Percentiles rank a stretch among this genome's conserved stretches.
phyloP scores from a whole-genome alignment of 1,140 invertebrate genomes.

The Anadara kagoshimensis region DNA sequence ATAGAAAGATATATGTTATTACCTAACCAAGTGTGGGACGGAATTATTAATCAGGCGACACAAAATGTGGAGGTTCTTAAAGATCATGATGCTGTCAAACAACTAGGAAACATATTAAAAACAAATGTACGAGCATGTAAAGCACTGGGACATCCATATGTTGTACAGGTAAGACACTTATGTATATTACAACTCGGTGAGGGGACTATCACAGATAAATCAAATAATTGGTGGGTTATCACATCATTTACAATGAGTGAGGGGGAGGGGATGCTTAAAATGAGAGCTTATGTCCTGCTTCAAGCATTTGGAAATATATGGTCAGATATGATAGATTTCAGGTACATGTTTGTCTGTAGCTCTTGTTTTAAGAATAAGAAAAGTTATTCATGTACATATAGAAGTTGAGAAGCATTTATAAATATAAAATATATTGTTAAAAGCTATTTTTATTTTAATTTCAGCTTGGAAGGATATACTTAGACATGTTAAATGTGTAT shows the following conservation, averaged over 20 bases:
- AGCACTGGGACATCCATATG: conserved; percentile 96
- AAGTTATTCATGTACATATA: too few species aligned
- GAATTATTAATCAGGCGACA: conserved; percentile 97
- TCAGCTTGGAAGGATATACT: conserved; percentile 94
- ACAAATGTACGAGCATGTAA: conserved; percentile 99
- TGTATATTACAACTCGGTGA: not conserved
- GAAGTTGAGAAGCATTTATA: too few species aligned
- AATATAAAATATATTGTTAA: too few species aligned
- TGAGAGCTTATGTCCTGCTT: too few species aligned
- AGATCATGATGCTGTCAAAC: conserved; percentile 97
- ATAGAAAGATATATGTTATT: conserved; percentile 98
- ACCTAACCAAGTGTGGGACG: conserved; percentile 99
- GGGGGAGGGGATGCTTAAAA: too few species aligned
- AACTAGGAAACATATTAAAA: conserved; percentile 97
- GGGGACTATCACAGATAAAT: too few species aligned
- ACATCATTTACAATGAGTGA: too few species aligned
- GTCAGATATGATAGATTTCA: too few species aligned
- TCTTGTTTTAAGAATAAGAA: too few species aligned
- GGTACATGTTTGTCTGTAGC: too few species aligned
- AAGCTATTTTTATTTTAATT: conserved; percentile 52
- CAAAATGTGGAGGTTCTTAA: conserved; percentile 97
- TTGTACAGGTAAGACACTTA: conserved; percentile 81
- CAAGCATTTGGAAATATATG: too few species aligned
- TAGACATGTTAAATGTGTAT: conserved; percentile 99
- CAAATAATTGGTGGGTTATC: too few species aligned